These are phyloP conservation scores for Melipona beecheii DNA, from an alignment of 2,888 invertebrate genomes.

Conservation along the genomic window DNA sequence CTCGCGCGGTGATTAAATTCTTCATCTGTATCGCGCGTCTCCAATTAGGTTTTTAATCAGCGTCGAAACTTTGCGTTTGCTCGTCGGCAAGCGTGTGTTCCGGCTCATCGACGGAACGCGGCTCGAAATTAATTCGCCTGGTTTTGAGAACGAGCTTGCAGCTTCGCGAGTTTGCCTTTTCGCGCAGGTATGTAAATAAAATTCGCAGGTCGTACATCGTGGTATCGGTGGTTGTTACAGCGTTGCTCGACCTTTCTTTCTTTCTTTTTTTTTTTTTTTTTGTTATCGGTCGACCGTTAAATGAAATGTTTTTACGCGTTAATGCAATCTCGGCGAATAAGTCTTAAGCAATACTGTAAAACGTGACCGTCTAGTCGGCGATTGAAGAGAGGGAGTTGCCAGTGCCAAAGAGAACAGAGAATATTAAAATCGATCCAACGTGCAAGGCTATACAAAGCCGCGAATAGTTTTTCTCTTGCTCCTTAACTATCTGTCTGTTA, in stretches of 20 bases:
- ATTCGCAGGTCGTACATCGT: not conserved
- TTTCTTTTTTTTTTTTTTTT: not conserved
- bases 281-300: not conserved
- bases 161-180: not conserved
- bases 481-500: constrained; percentile 10
- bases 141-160: not conserved
- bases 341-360: constrained; percentile 43
- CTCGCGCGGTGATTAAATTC: not conserved
- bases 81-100: not conserved
- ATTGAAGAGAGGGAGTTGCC: not conserved
- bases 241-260: not conserved
- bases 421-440: constrained; percentile 42
- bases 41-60: not conserved
- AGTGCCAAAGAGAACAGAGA: not conserved
- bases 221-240: constrained; percentile 24
- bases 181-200: constrained; percentile 34
- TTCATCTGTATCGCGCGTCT: not conserved
- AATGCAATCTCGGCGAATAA: constrained; percentile 31
- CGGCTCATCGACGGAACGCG: not conserved
- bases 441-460: constrained; percentile 8
- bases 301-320: constrained; percentile 33
- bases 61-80: not conserved
- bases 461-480: not conserved
- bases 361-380: constrained; percentile 10
- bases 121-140: not conserved